These are phyloP conservation scores for Lasaia peninsularis DNA, from an alignment of 1,140 invertebrate genomes.

Conservation along the genomic window DNA sequence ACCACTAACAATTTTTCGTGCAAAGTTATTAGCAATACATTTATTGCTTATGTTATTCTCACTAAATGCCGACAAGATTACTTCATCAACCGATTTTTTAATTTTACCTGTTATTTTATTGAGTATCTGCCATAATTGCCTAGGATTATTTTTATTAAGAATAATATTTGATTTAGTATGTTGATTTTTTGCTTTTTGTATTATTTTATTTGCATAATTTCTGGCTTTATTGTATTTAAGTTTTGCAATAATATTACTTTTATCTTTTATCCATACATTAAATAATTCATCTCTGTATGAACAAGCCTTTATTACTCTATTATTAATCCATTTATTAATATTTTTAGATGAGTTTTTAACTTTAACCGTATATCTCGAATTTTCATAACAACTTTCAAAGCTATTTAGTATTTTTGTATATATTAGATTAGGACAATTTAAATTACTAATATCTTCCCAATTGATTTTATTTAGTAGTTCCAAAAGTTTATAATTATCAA, in stretches of 20 bases:
- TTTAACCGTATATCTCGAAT: background rate
- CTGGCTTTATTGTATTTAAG: background rate
- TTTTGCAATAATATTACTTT: background rate
- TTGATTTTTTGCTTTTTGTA: background rate
- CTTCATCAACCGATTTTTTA: background rate
- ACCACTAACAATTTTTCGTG: no score
- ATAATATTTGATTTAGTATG: background rate
- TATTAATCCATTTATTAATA: background rate
- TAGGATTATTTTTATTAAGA: background rate
- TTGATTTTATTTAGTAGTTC: background rate
- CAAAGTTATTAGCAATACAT: background rate
- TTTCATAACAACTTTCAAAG: background rate
- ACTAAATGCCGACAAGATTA: background rate
- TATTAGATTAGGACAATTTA: background rate
- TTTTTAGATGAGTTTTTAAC: background rate
- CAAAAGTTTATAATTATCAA: background rate
- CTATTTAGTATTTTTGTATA: background rate
- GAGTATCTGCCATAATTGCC: background rate
- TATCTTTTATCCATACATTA: background rate
- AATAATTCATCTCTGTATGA: background rate
- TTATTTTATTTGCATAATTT: background rate
- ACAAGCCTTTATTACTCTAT: background rate
- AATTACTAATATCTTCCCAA: background rate
- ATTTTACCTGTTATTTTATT: background rate
- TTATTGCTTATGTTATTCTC: background rate